Evolutionary conservation across 2,797 vertebrate genomes (phyloP).

Genomic region (Austrolebias charrua): DNA sequence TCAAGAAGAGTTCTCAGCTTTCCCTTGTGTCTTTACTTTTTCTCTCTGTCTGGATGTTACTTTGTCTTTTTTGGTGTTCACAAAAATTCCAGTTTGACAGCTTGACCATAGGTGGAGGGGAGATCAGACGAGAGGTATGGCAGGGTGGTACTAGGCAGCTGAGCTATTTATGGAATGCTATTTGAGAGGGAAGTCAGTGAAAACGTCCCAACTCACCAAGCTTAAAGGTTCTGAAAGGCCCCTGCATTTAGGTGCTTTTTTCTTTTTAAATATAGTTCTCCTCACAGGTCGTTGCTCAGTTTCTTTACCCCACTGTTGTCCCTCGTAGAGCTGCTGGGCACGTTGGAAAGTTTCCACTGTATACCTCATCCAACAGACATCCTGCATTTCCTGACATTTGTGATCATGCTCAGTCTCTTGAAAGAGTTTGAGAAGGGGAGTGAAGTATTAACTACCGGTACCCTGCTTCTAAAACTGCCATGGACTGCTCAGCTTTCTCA

Average conservation of each 20-base stretch:
- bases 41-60: slow-evolving; percentile 24
- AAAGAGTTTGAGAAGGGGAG: slow-evolving; percentile 25
- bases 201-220: slow-evolving; percentile 38
- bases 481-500: slow-evolving; percentile 36
- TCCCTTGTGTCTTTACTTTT: slow-evolving; percentile 36
- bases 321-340: slow-evolving; percentile 60
- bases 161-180: slow-evolving; percentile 74
- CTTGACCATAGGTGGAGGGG: slow-evolving; percentile 18
- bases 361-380: slow-evolving; percentile 67
- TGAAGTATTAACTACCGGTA: slow-evolving; percentile 4
- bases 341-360: slow-evolving; percentile 67
- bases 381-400: slow-evolving; percentile 61
- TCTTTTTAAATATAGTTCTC: slow-evolving; percentile 48
- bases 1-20: slow-evolving; percentile 23
- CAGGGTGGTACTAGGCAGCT: slow-evolving; percentile 31
- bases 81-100: slow-evolving; percentile 53
- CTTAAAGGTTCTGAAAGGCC: slow-evolving; percentile 50
- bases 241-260: slow-evolving; percentile 40
- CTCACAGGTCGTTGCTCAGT: slow-evolving; percentile 31
- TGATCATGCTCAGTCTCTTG: slow-evolving; percentile 36
- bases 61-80: slow-evolving; percentile 43
- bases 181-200: slow-evolving; percentile 39
- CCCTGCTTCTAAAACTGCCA: slow-evolving; percentile 52
- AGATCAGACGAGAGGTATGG: slow-evolving; percentile 27
- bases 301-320: slow-evolving; percentile 39